phyloP scores from a whole-genome alignment of 2,113 vertebrate species.

The Labrus mixtus region DNA sequence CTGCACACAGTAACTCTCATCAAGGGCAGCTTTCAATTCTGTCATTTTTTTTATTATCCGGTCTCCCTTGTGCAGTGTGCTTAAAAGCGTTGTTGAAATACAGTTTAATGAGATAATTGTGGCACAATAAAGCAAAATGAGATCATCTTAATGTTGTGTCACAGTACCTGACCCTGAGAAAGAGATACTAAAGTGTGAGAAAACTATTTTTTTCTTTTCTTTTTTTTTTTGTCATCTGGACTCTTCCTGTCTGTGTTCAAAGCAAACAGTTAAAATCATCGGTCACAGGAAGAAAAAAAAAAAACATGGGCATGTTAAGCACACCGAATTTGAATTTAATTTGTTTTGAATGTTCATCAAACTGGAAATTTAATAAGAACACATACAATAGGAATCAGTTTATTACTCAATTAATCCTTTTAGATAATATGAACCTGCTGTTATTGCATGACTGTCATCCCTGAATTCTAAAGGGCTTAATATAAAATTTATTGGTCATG shows the following conservation, averaged over 20 bases:
- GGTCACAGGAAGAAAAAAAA: not conserved
- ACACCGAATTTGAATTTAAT: not conserved
- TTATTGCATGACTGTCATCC: not conserved
- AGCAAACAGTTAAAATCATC: not conserved
- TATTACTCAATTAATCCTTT: not conserved
- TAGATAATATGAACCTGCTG: too few relatives aligned
- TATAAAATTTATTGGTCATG: not conserved
- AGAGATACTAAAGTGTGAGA: too few relatives aligned
- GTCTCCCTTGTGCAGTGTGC: not conserved
- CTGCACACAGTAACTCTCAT: not conserved
- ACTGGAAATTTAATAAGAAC: not conserved
- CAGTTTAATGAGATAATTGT: not conserved
- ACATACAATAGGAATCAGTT: not conserved
- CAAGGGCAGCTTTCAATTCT: not conserved
- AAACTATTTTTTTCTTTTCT: too few relatives aligned
- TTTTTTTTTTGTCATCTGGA: too few relatives aligned
- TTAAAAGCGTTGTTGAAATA: not conserved
- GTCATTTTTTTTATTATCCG: not conserved
- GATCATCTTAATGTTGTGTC: too few relatives aligned
- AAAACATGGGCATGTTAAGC: not conserved
- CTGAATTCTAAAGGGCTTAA: not conserved
- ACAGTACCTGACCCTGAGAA: too few relatives aligned
- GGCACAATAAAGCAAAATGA: not conserved
- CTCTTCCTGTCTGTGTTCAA: too few relatives aligned
- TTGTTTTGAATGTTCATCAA: not conserved